phyloP scores from a whole-genome alignment of 2,888 invertebrate genomes.

The Herminia tarsipennalis region DNA sequence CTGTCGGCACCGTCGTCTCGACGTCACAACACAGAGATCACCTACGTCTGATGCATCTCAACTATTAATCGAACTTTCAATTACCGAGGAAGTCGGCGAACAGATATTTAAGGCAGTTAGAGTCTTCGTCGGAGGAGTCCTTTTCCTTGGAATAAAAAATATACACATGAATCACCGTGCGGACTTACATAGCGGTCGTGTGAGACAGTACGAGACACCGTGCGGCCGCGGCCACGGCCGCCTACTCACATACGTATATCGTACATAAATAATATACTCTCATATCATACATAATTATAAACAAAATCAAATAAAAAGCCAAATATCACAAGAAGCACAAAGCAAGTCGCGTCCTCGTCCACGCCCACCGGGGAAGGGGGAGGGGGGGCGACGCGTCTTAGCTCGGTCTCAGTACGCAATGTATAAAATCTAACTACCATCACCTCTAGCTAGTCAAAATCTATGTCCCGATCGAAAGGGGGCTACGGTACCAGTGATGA shows the following conservation, averaged over 20 bases:
- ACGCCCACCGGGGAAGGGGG: no score
- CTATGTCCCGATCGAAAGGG: slow-evolving; percentile 56
- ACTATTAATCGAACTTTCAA: slow-evolving; percentile 46
- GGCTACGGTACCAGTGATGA: slow-evolving; percentile 66
- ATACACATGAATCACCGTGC: slow-evolving; percentile 62
- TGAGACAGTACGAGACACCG: slow-evolving; percentile 32
- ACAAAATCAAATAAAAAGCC: slow-evolving; percentile 77
- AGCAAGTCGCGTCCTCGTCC: slow-evolving; percentile 57
- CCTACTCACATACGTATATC: slow-evolving; percentile 20
- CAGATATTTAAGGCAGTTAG: slow-evolving; percentile 90
- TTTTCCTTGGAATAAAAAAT: slow-evolving; percentile 76
- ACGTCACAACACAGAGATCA: slow-evolving; percentile 79
- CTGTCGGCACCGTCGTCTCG: slow-evolving; percentile 61
- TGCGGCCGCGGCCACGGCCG: slow-evolving; percentile 35
- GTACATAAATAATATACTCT: slow-evolving; percentile 27
- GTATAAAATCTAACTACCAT: slow-evolving; percentile 70
- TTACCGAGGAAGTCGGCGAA: slow-evolving; percentile 89
- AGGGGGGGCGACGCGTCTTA: slow-evolving; percentile 8
- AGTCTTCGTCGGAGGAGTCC: slow-evolving; percentile 83
- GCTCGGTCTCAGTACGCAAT: slow-evolving; percentile 41
- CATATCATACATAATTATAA: slow-evolving; percentile 43
- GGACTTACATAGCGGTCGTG: slow-evolving; percentile 25
- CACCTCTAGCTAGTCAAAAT: slow-evolving; percentile 69
- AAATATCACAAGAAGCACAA: slow-evolving; percentile 81
- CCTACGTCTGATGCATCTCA: slow-evolving; percentile 63